These are phyloP conservation scores for Danaus plexippus DNA, from an alignment of 1,140 invertebrate species.

Conservation along the genomic window DNA sequence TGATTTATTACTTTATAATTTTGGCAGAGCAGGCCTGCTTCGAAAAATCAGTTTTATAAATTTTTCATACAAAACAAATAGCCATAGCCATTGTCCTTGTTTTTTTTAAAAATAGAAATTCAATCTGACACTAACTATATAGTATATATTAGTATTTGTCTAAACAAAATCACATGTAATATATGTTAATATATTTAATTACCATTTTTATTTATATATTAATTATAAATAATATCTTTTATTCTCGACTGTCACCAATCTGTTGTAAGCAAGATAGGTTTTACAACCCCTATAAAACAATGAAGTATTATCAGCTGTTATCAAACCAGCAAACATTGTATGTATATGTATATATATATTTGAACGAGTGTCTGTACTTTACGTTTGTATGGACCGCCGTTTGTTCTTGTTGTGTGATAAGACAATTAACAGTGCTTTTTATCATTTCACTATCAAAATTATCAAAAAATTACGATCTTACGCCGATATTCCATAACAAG, in stretches of 20 bases:
- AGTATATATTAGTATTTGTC: neutral
- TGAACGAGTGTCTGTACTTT: slow-evolving; percentile 51
- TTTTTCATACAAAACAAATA: too few relatives aligned
- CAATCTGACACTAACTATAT: slow-evolving; percentile 1
- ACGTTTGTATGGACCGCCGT: slow-evolving; percentile 58
- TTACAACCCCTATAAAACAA: slow-evolving; percentile 69
- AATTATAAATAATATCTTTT: slow-evolving; percentile 27
- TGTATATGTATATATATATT: slow-evolving; percentile 36
- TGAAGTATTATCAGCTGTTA: slow-evolving; percentile 62
- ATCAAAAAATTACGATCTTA: too few relatives aligned
- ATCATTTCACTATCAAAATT: slow-evolving; percentile 4
- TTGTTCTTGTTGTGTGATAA: slow-evolving; percentile 51
- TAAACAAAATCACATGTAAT: neutral
- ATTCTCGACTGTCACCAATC: slow-evolving; percentile 33
- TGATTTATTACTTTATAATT: too few relatives aligned
- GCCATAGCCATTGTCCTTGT: neutral
- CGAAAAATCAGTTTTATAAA: too few relatives aligned
- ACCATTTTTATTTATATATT: neutral
- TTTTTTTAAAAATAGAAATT: slow-evolving; percentile 1
- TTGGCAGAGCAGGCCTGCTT: too few relatives aligned
- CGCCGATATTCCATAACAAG: too few relatives aligned
- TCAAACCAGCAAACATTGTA: slow-evolving; percentile 65
- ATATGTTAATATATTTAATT: neutral
- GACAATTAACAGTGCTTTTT: slow-evolving; percentile 20
- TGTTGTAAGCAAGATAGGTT: slow-evolving; percentile 37